A percentile compares a stretch with the other conserved stretches of the same genome.
Conservation (phyloP, 2,113 vertebrate genomes). For the Himantopus leucocephalus region DNA sequence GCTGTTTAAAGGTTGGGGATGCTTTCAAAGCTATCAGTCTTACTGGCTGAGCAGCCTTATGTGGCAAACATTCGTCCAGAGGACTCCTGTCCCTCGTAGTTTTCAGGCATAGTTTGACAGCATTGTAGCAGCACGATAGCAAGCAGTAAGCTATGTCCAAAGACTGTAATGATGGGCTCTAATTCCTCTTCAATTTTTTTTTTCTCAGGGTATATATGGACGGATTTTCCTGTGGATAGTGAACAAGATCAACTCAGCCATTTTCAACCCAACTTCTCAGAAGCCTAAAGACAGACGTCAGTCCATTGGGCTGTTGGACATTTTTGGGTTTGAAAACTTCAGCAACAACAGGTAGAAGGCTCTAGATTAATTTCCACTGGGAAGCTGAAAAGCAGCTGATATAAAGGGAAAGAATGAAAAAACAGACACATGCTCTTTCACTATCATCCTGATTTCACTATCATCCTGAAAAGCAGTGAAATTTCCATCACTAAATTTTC, state of each 20-base stretch:
- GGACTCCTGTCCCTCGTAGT: background rate
- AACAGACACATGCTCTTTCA: background rate
- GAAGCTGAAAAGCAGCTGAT: background rate
- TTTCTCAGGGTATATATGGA: constrained; percentile 89
- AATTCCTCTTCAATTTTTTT: background rate
- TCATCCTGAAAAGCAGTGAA: background rate
- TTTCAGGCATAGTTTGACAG: background rate
- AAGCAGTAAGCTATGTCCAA: background rate
- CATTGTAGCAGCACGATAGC: background rate
- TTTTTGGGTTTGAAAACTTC: constrained; percentile 99
- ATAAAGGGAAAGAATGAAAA: background rate
- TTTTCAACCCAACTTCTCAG: constrained; percentile 79
- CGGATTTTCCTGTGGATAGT: constrained; percentile 93
- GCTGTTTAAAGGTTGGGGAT: background rate
- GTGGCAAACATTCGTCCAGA: background rate
- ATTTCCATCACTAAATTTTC: background rate
- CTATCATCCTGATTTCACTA: background rate
- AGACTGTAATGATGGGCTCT: background rate
- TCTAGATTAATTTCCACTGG: background rate
- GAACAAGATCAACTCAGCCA: constrained; percentile 88
- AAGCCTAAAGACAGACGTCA: constrained; percentile 65
- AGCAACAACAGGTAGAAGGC: constrained; percentile 87
- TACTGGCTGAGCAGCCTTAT: background rate
- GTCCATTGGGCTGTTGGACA: constrained; percentile 91
- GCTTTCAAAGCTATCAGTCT: background rate